These are phyloP conservation scores for Peromyscus californicus DNA, from an alignment of 2,113 vertebrate species.

Conservation along the genomic window DNA sequence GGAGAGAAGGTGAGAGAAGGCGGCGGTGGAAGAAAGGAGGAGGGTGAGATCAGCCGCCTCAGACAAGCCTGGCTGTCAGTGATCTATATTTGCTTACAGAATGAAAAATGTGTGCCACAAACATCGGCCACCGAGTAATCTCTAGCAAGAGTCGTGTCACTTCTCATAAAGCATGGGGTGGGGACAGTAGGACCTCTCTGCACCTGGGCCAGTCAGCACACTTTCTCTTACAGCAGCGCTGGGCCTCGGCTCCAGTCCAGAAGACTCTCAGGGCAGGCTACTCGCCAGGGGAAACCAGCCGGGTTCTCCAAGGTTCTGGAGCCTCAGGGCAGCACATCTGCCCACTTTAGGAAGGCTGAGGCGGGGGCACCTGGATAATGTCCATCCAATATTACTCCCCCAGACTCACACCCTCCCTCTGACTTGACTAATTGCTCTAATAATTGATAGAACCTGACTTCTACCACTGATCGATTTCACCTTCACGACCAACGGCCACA, in stretches of 20 bases:
- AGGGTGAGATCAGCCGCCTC: slow-evolving; percentile 67
- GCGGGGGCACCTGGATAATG: slow-evolving; percentile 62
- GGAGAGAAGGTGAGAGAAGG: not conserved
- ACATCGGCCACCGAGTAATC: slow-evolving; percentile 83
- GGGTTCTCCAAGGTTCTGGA: slow-evolving; percentile 37
- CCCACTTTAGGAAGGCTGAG: slow-evolving; percentile 56
- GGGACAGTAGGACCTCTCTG: slow-evolving; percentile 78
- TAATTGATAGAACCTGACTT: slow-evolving; percentile 94
- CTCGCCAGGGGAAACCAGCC: not conserved
- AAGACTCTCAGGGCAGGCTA: slow-evolving; percentile 25
- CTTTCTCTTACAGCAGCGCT: slow-evolving; percentile 53
- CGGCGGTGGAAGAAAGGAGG: not conserved
- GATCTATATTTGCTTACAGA: slow-evolving; percentile 88
- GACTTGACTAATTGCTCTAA: slow-evolving; percentile 95
- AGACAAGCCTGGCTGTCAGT: slow-evolving; percentile 80
- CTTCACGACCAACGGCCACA: slow-evolving; percentile 90
- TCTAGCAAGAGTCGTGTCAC: slow-evolving; percentile 79
- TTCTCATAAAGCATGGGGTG: slow-evolving; percentile 77
- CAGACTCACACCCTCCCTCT: slow-evolving; percentile 84
- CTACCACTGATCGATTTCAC: slow-evolving; percentile 91
- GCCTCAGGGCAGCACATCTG: slow-evolving; percentile 71
- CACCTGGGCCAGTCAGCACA: slow-evolving; percentile 42
- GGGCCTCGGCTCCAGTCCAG: not conserved
- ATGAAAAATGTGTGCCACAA: slow-evolving; percentile 89
- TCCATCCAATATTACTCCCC: slow-evolving; percentile 86